phyloP scores from a whole-genome alignment of 2,888 invertebrate genomes.

The Norana najaformis region DNA sequence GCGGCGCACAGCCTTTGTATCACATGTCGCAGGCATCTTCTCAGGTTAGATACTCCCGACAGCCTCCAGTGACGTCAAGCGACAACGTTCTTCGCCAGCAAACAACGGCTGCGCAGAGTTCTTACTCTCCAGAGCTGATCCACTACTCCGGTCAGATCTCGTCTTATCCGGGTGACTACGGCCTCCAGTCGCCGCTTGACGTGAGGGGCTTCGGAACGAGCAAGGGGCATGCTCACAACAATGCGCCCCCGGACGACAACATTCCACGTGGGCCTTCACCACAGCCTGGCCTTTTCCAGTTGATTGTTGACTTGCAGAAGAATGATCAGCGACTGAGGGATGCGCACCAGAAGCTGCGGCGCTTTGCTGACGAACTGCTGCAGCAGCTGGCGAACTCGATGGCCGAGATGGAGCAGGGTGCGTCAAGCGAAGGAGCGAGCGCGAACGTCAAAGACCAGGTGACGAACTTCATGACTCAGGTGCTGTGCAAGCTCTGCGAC shows the following conservation, averaged over 20 bases:
- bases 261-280: neutral
- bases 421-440: constrained; percentile 19
- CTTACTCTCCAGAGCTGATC: neutral
- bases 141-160: constrained; percentile 8
- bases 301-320: constrained; percentile 35
- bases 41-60: constrained; percentile 18
- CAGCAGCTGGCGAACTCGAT: constrained; percentile 31
- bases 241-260: neutral
- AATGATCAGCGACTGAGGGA: constrained; percentile 35
- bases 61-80: neutral
- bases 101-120: neutral
- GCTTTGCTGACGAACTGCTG: constrained; percentile 32
- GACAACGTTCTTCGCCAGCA: neutral
- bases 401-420: constrained; percentile 24
- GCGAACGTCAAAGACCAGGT: neutral
- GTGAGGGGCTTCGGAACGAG: neutral
- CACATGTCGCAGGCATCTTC: constrained; percentile 16
- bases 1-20: neutral
- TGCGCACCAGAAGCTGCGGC: constrained; percentile 33
- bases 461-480: constrained; percentile 76
- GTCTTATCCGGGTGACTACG: neutral
- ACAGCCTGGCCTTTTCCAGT: constrained; percentile 23
- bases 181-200: neutral
- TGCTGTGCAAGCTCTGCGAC: constrained; percentile 98
- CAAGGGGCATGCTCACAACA: neutral